Conservation (phyloP, 2,797 vertebrate genomes). For the Labroides dimidiatus region DNA sequence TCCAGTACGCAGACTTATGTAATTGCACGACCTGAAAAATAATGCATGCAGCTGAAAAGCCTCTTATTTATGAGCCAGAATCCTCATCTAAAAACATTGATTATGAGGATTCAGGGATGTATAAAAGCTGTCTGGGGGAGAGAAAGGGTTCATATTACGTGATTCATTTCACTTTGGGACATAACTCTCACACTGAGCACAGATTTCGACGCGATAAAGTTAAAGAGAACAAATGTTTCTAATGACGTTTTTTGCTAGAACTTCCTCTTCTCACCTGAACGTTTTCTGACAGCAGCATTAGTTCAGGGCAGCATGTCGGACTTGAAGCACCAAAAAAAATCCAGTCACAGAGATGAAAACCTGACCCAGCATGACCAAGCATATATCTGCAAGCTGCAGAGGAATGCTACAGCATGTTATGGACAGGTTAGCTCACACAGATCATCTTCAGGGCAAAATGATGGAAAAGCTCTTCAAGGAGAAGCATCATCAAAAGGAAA, state of each 20-base stretch:
- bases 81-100: background rate
- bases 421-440: background rate
- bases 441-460: too few relatives aligned
- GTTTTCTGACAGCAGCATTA: background rate
- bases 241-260: background rate
- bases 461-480: too few relatives aligned
- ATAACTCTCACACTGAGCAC: too few relatives aligned
- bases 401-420: background rate
- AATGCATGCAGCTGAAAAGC: background rate
- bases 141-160: too few relatives aligned
- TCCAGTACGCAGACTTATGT: constrained; percentile 59
- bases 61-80: background rate
- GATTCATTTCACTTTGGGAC: background rate
- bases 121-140: background rate
- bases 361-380: background rate
- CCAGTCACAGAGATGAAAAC: background rate
- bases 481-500: too few relatives aligned
- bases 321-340: background rate
- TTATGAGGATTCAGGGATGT: background rate
- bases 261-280: background rate
- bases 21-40: constrained; percentile 47
- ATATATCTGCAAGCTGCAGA: constrained; percentile 3
- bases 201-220: too few relatives aligned
- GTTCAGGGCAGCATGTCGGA: background rate
- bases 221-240: background rate